Percentiles rank a stretch among this genome's conserved stretches.
These are phyloP conservation scores for Harpagoxenus sublaevis DNA, from an alignment of 2,888 invertebrate genomes.

Conservation along the genomic window DNA sequence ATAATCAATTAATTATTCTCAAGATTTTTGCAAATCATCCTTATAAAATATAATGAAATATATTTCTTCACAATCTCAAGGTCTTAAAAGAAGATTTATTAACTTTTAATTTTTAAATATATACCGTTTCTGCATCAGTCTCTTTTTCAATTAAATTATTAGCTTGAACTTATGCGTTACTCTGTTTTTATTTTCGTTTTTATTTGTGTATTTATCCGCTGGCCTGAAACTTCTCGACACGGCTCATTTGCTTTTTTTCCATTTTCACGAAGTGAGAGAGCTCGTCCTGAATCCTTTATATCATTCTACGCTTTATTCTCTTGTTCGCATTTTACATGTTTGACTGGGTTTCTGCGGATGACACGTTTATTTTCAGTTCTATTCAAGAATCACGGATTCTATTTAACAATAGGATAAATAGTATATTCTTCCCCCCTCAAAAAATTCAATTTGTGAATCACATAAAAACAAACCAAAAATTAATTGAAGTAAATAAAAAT, in stretches of 20 bases:
- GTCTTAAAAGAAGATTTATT: neutral
- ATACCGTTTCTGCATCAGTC: neutral
- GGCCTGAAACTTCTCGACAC: conserved; percentile 1
- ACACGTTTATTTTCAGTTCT: neutral
- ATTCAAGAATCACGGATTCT: neutral
- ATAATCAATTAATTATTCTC: neutral
- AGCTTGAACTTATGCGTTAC: neutral
- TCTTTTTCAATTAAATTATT: neutral
- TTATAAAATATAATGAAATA: neutral
- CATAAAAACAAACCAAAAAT: neutral
- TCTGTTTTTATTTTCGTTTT: neutral
- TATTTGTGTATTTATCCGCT: neutral
- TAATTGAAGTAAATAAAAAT: neutral
- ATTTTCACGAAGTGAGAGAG: neutral
- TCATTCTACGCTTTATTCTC: neutral
- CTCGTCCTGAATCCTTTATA: neutral
- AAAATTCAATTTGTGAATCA: neutral
- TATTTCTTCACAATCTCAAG: neutral
- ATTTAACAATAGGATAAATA: neutral
- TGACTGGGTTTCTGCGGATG: neutral
- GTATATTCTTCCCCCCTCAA: neutral
- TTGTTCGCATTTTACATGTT: neutral
- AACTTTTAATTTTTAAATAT: neutral
- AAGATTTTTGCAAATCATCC: neutral
- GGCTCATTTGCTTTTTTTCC: conserved; percentile 5